Base-by-base conservation (phyloP, 2,888 invertebrate genomes). In the Sialis lutaria region DNA sequence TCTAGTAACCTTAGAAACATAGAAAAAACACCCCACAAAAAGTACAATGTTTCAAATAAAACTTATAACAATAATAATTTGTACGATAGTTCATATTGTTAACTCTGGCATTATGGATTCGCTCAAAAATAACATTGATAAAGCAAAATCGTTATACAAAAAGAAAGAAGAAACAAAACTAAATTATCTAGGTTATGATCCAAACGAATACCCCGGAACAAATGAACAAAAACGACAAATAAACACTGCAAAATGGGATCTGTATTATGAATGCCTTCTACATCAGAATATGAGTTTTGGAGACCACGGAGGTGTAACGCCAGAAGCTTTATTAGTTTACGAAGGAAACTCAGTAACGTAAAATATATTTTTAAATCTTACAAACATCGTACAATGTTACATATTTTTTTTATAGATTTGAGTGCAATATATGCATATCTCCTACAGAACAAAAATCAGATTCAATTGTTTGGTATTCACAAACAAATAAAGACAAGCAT, bases 391-490 rank as follows among this genome's bases (percentile, higher is more conserved):
- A 22, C 9, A 41, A 30, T 13, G 39, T 37, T 8, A 33, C 9
- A 40, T 5, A 8, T 22, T 4, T 30, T n/a, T 40, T 40, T 40
- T 30, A 33, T 51, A 71, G 71, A 50, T 60, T 73, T 39, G 60
- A 67, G 45, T 73, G 73, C 53, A 64, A 67, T 53, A 57, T 74
- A 39, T 78, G 77, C 53, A 52, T 69, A 6, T 71, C 72, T 42
- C 77, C 78, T 0, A 57, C 56, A 22, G 68, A 70, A 54, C 7
- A 44, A n/a, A 34, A 44, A 44, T 30, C n/a, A 30, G 42, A 42
- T 31, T n/a, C 13, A 42, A n/a, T n/a, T 6, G 12, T 7, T 12
- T 44, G 53, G 58, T 56, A 2, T 53, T 49, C 6, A 60, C 60
- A 32, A 55, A 55, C 2, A 54, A 39, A 53, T 30, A 51, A 54